Evolutionary conservation across 2,888 invertebrate genomes (phyloP), one percentile per base, ranked within the genome.

Genomic region (Erebia epiphron): DNA sequence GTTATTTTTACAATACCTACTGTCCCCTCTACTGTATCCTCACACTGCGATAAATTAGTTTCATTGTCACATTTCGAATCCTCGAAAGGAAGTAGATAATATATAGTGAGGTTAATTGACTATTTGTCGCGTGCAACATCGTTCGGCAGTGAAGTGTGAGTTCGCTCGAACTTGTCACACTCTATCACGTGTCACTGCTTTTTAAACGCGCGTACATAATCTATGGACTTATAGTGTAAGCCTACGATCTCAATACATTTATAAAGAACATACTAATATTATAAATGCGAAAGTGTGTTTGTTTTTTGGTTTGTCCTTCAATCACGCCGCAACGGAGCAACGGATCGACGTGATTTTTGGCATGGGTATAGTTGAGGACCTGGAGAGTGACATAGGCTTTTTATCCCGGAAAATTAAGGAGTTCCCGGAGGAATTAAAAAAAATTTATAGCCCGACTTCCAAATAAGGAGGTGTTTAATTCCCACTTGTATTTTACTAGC

Each of bases 21-120:
- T 46, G 46, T 67, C 67, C 57, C 35, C 57, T 2, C 26, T 1
- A 26, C 35, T 58, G 49, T 62, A 60, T 46, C 16, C 43, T 61
- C 61, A 16, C n/a, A 49, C 46, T 62, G 14, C 9, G 58, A 58
- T 67, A 67, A 67, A 67, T 67, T 57, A 58, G 49, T 67, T 49
- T 49, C 67, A 58, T 58, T 67, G 67, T 67, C 67, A 58, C 58
- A 67, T 65, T 43, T 58, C 18, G 50, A 74, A 73, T 71, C 62
- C 73, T 72, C 64, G 58, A 71, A 73, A 70, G 73, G 72, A 76
- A 74, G 71, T 70, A 67, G 76, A 75, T 84, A 83, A 83, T 77
- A 79, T 80, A 88, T 80, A 80, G 71, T 77, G 79, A 81, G 83
- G 83, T 85, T 89, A 88, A 90, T 87, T 82, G 87, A 75, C 86